Conservation (phyloP, 1,140 invertebrate genomes). For the Calliopsis andreniformis region DNA sequence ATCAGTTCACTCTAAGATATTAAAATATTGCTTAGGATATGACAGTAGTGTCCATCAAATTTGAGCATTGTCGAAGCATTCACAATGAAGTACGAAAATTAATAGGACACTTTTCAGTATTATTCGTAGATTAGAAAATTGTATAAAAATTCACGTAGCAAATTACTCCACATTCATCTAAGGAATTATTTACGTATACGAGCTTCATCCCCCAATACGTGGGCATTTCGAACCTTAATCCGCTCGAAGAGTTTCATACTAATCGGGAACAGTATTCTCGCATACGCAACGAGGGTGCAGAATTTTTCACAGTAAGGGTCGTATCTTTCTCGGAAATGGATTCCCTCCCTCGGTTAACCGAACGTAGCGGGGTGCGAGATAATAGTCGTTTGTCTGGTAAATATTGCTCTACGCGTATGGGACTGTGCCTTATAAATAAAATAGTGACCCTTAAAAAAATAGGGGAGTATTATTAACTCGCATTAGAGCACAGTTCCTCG, state of each 20-base stretch:
- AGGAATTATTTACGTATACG: neutral
- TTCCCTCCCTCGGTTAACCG: slow-evolving; percentile 33
- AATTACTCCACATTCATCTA: neutral
- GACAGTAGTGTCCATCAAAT: no score
- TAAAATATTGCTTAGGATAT: no score
- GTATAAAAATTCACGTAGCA: no score
- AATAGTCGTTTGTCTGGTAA: slow-evolving; percentile 59
- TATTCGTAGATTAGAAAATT: no score
- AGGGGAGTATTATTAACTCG: slow-evolving; percentile 77
- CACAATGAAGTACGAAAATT: no score
- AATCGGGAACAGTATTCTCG: neutral
- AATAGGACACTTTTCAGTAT: no score
- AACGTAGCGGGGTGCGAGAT: slow-evolving; percentile 43
- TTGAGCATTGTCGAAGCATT: no score
- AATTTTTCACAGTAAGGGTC: slow-evolving; percentile 40
- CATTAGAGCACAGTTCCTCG: slow-evolving; percentile 69
- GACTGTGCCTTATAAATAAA: slow-evolving; percentile 74
- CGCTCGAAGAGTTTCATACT: slow-evolving; percentile 8
- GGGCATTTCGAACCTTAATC: neutral
- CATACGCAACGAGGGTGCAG: slow-evolving; percentile 8
- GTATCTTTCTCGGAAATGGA: slow-evolving; percentile 25
- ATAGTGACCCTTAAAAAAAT: slow-evolving; percentile 73
- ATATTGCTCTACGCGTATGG: slow-evolving; percentile 57
- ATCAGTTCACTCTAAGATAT: no score
- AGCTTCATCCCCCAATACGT: no score